Evolutionary conservation across 2,113 vertebrate species (phyloP), one percentile per base, ranked within the genome.

Genomic region (Aix galericulata): DNA sequence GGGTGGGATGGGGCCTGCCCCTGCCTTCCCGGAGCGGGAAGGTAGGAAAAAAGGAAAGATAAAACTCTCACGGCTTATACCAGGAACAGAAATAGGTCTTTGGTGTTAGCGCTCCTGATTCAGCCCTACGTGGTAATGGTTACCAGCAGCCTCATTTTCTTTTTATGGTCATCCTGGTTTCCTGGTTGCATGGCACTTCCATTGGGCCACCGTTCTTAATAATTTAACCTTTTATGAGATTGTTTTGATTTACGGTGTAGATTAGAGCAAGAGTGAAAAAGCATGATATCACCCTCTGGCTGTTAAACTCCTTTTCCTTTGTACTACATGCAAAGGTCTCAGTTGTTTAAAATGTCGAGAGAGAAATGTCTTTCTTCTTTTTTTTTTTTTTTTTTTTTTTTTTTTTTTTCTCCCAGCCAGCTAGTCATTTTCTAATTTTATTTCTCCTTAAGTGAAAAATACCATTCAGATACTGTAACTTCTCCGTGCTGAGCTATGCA

Each of bases 131-230:
- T 93, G 67, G 36, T 72, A 92, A 89, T 89, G 91, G 87, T 96
- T 94, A 92, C 71, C 75, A 89, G 85, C 89, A 89, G 88, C 91
- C 85, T 97, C 48, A 25, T 92, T 96, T 95, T 95, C 86, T 97
- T 96, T 95, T 95, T 90, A 95, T 93, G 85, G 86, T 93, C 90
- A 86, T 93, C 67, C 68, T 91, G 89, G 85, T 91, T 95, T 97
- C 88, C 91, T 94, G 85, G 56, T 80, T 90, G 90, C 82, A 44
- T 76, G 93, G 81, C 79, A 72, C 76, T 88, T 95, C 76, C 52
- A 83, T 48, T 5, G 6, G 82, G 76, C 60, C 90, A 44, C 76
- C 48, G 42, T 75, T 93, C 82, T 93, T 89, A 88, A 89, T 95
- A 91, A 92, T 94, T 95, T 93, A 93, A 90, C 82, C 80, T 96